Percentiles rank a stretch among this genome's conserved stretches.
phyloP scores from a whole-genome alignment of 2,888 invertebrate genomes.

The Zaprionus lineosus region DNA sequence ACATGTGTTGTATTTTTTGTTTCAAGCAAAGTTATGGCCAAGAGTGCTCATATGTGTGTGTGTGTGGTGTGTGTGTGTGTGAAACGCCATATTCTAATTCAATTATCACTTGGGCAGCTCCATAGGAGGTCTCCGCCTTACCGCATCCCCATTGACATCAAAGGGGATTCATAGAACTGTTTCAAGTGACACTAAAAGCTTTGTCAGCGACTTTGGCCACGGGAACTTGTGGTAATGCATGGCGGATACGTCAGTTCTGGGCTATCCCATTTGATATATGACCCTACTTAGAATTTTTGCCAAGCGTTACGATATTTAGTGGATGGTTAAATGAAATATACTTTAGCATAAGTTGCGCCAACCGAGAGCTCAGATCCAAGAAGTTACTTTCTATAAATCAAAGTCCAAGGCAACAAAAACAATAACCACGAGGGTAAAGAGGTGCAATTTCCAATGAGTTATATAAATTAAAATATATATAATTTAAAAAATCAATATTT shows the following conservation, averaged over 20 bases:
- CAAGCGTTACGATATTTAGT: conserved; percentile 60
- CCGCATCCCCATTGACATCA: not conserved
- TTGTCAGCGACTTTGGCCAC: conserved; percentile 72
- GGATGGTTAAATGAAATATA: conserved; percentile 47
- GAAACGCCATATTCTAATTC: conserved; percentile 80
- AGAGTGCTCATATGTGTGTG: conserved; percentile 18
- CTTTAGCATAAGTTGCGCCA: conserved; percentile 44
- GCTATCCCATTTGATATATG: conserved; percentile 66
- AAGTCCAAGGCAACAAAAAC: too few relatives aligned
- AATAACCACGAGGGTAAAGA: too few relatives aligned
- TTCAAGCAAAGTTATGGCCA: conserved; percentile 55
- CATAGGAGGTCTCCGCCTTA: conserved; percentile 18
- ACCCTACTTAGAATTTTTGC: conserved; percentile 67
- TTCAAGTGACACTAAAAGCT: conserved; percentile 79
- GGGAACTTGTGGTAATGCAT: conserved; percentile 71
- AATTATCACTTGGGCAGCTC: conserved; percentile 78
- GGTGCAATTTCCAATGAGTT: too few relatives aligned
- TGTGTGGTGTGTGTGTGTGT: conserved; percentile 31
- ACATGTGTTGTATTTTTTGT: conserved; percentile 71
- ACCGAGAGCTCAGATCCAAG: too few relatives aligned
- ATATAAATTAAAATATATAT: too few relatives aligned
- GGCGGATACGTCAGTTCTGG: conserved; percentile 51
- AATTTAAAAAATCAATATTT: too few relatives aligned
- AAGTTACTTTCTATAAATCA: conserved; percentile 49
- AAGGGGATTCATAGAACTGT: conserved; percentile 17